phyloP scores from a whole-genome alignment of 2,797 vertebrate genomes.

The Euphonia xanthogaster region DNA sequence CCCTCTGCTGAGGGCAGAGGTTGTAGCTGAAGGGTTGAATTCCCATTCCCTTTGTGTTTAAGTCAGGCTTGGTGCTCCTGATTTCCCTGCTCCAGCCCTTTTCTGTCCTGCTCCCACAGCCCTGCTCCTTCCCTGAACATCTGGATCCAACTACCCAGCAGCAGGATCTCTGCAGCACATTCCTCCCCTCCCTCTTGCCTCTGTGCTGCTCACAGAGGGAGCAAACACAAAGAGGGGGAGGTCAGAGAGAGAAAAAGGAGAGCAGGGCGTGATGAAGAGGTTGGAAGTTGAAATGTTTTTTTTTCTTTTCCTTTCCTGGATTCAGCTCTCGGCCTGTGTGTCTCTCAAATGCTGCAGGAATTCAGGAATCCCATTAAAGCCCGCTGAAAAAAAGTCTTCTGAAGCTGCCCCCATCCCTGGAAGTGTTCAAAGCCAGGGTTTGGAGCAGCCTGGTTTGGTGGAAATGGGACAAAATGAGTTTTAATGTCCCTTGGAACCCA shows the following conservation, averaged over 20 bases:
- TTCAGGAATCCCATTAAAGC: not conserved
- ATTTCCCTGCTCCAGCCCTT: not conserved
- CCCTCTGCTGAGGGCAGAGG: not conserved
- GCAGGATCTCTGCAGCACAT: slow-evolving; percentile 40
- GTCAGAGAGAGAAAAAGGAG: not conserved
- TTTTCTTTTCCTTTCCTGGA: not conserved
- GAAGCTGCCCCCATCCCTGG: not conserved
- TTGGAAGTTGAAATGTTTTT: not conserved
- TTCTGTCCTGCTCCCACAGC: not conserved
- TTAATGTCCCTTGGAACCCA: not conserved
- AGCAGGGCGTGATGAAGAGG: not conserved
- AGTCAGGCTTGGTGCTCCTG: not conserved
- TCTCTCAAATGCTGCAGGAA: not conserved
- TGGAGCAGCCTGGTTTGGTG: not conserved
- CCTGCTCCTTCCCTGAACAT: slow-evolving; percentile 43
- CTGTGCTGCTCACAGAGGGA: not conserved
- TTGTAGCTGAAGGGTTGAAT: fast-evolving
- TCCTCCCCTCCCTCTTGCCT: not conserved
- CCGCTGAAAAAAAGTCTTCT: not conserved
- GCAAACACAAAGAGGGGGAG: not conserved
- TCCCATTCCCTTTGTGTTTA: not conserved
- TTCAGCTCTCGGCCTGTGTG: not conserved
- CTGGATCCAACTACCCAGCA: slow-evolving; percentile 73
- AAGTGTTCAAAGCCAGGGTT: not conserved
- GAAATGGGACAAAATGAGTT: not conserved